phyloP scores from a whole-genome alignment of 2,888 invertebrate genomes.

The Diarsia mendica region DNA sequence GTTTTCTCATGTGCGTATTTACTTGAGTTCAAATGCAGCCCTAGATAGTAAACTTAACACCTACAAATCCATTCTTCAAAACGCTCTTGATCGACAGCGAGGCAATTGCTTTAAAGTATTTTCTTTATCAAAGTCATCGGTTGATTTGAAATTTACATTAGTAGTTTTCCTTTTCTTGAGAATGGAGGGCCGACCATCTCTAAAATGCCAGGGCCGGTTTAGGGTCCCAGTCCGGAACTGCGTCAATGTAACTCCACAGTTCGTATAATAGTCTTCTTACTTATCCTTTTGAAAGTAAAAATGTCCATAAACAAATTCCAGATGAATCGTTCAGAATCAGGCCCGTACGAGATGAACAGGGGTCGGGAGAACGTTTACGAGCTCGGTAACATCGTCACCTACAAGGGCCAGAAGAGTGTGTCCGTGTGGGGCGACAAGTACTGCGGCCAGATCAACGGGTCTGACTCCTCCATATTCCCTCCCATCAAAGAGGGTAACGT shows the following conservation, averaged over 20 bases:
- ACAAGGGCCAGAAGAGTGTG: constrained; percentile 80
- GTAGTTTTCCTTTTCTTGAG: too few species aligned
- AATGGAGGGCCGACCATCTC: too few species aligned
- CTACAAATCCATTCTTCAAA: too few species aligned
- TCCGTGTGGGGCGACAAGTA: constrained; percentile 80
- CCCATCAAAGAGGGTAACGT: constrained; percentile 83
- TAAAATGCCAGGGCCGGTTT: too few species aligned
- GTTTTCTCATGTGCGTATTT: constrained; percentile 88
- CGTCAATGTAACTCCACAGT: not conserved
- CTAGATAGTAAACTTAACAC: too few species aligned
- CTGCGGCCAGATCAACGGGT: constrained; percentile 90
- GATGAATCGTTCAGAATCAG: constrained; percentile 88
- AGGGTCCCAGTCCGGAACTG: too few species aligned
- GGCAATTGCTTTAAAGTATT: too few species aligned
- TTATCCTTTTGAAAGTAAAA: not conserved
- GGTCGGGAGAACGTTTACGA: constrained; percentile 86
- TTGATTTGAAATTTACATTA: too few species aligned
- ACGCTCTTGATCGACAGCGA: too few species aligned
- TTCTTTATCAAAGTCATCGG: too few species aligned
- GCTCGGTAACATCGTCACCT: constrained; percentile 87
- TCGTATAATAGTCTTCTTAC: not conserved
- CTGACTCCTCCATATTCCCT: constrained; percentile 89
- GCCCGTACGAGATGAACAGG: constrained; percentile 89
- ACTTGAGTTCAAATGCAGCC: too few species aligned
- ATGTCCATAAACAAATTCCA: constrained; percentile 62